Conservation (phyloP, 2,888 invertebrate species). For the Ormyrus nitidulus region DNA sequence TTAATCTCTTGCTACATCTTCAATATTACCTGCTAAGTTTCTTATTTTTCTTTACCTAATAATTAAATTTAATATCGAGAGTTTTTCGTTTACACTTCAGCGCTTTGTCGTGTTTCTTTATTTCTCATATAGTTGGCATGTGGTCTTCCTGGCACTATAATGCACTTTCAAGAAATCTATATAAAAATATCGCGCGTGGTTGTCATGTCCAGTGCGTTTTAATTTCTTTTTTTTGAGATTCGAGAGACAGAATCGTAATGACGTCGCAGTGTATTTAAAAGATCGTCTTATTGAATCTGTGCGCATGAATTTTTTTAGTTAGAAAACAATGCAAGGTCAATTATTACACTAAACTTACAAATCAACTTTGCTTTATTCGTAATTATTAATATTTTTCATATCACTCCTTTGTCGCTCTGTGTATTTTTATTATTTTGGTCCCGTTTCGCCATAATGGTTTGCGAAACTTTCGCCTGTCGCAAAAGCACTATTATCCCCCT, state of each 20-base stretch:
- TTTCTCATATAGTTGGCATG: conserved; percentile 61
- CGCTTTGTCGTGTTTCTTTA: conserved; percentile 36
- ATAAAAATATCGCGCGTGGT: conserved; percentile 73
- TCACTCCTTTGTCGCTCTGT: background rate
- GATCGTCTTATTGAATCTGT: conserved; percentile 10
- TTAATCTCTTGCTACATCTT: conserved; percentile 26
- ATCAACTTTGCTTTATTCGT: background rate
- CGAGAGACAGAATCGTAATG: conserved; percentile 51
- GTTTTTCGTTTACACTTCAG: conserved; percentile 53
- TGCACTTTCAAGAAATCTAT: conserved; percentile 74
- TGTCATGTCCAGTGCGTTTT: conserved; percentile 69
- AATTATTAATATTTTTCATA: background rate
- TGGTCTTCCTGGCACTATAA: conserved; percentile 71
- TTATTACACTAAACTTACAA: background rate
- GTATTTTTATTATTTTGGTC: conserved; percentile 58
- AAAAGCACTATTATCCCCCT: conserved; percentile 52
- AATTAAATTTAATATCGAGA: conserved; percentile 59
- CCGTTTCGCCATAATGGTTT: conserved; percentile 68
- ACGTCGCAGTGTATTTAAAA: conserved; percentile 6
- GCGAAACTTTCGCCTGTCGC: conserved; percentile 66
- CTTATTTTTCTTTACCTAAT: conserved; percentile 6
- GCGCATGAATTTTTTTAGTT: background rate
- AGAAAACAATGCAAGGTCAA: background rate
- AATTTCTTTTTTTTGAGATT: conserved; percentile 58
- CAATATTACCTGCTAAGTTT: conserved; percentile 23